Conservation (phyloP, 2,113 vertebrate species). For the human (Homo sapiens) region DNA sequence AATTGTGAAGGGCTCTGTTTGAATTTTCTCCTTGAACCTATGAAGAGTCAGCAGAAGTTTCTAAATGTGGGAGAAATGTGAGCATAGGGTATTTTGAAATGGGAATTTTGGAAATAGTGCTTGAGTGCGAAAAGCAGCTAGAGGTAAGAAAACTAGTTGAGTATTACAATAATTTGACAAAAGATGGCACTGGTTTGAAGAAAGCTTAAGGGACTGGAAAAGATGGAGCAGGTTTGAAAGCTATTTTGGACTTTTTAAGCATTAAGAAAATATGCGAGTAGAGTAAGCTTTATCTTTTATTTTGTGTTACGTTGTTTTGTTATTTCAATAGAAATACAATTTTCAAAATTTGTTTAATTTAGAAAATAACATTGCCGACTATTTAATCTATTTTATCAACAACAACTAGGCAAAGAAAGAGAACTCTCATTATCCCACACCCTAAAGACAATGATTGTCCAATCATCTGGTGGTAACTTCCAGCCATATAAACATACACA, state of each 20-base stretch:
- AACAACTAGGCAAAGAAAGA: background rate
- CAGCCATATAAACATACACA: background rate
- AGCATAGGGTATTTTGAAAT: background rate
- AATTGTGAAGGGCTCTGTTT: background rate
- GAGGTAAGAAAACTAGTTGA: background rate
- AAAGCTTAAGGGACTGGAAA: background rate
- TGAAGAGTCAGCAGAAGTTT: background rate
- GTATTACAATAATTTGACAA: background rate
- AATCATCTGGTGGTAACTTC: background rate
- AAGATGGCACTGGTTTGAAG: background rate
- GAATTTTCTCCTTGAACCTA: background rate
- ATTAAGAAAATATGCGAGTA: background rate
- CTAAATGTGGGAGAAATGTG: background rate
- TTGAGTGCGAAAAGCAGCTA: background rate
- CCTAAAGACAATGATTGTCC: background rate
- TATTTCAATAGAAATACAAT: background rate
- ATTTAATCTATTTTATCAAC: background rate
- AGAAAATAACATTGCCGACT: background rate
- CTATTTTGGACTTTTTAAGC: background rate
- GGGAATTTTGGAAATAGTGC: background rate
- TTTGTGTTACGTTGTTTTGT: background rate
- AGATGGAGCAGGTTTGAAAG: background rate
- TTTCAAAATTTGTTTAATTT: background rate
- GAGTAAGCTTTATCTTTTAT: background rate
- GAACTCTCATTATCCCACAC: background rate